These are phyloP conservation scores for Pteronotus mesoamericanus DNA, from an alignment of 2,797 vertebrate genomes.

Conservation along the genomic window DNA sequence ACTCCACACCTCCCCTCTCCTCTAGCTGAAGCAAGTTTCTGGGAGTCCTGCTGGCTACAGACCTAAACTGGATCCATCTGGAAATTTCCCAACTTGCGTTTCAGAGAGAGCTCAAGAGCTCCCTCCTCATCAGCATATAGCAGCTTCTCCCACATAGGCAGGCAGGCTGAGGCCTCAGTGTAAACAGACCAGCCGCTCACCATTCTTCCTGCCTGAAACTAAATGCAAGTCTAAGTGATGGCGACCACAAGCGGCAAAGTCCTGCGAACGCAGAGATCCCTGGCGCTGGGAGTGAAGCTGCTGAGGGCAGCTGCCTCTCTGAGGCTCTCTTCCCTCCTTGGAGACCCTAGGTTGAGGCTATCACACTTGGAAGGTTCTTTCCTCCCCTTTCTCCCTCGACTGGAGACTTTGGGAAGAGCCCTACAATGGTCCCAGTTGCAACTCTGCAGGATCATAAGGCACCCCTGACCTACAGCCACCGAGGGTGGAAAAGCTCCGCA, in stretches of 20 bases:
- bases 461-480: background rate
- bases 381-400: rapidly evolving
- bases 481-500: background rate
- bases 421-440: background rate
- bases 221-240: background rate
- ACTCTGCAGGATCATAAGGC: background rate
- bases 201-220: background rate
- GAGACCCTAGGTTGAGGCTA: rapidly evolving
- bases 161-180: background rate
- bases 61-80: background rate
- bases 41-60: background rate
- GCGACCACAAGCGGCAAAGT: background rate
- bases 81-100: background rate
- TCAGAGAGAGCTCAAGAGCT: background rate
- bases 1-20: background rate
- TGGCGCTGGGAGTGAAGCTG: background rate
- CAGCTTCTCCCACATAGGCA: background rate
- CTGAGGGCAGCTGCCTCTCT: background rate
- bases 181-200: background rate
- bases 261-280: background rate
- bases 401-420: background rate
- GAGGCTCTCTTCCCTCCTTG: background rate
- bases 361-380: background rate
- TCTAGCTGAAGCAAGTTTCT: background rate
- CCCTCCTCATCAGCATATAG: background rate